Evolutionary conservation across 2,888 invertebrate species (phyloP), one percentile per base, ranked within the genome.

Genomic region (Brachylomia viminalis): DNA sequence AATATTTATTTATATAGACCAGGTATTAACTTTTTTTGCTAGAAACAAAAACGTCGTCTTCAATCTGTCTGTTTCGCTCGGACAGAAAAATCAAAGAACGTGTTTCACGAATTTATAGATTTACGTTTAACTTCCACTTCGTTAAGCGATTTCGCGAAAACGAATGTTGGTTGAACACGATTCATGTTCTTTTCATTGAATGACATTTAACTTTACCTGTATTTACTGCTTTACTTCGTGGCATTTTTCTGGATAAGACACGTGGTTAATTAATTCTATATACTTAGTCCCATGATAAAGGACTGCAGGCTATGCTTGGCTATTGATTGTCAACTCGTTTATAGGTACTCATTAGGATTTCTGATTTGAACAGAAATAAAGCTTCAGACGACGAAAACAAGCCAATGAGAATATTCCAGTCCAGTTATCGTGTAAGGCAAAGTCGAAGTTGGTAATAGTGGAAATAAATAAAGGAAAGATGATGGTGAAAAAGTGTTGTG

Each of bases 81-180:
- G 72, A 72, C 61, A 77, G 58, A 74, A 64, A 74, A 72, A 79
- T 74, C 62, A 62, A 58, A 45, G 75, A 67, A 59, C 85, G 79
- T 80, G 86, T 58, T 76, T 77, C 84, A 86, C 75, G 75, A 86
- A 74, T 82, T 85, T 77, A 62, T 62, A 66, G 72, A 80, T 80
- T 82, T 66, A 69, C 49, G 27, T 77, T 62, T 59, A 72, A 83
- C 74, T 85, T 83, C 80, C 80, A 80, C 86, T 85, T 85, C 68
- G 75, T 85, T 85, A 77, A 45, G 68, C 64, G 47, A 83, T 83
- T 86, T 79, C 38, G 73, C 62, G 66, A 85, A 81, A 76, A 76
- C 70, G 69, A 64, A 75, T 83, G 83, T 70, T 71, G 20, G 61
- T 71, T 76, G 54, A 72, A 76, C 79, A 79, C 71, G 79, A 82